These are phyloP conservation scores for Romanogobio albipinnatus DNA, from an alignment of 2,113 vertebrate species.

Conservation along the genomic window DNA sequence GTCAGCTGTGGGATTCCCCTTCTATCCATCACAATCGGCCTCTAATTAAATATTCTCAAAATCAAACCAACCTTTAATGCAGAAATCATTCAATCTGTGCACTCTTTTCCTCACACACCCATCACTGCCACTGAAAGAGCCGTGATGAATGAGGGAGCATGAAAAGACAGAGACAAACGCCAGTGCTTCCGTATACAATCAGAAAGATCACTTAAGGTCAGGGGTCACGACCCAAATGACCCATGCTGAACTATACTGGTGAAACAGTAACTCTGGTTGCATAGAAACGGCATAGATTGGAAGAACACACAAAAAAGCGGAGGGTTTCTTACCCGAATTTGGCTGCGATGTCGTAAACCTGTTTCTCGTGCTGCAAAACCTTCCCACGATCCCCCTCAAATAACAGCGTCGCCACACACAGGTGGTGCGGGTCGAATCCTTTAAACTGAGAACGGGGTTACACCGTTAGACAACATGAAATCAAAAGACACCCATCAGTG, in stretches of 20 bases:
- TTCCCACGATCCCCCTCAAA: slow-evolving; percentile 96
- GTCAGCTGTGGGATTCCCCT: slow-evolving; percentile 66
- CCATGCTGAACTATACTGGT: slow-evolving; percentile 39
- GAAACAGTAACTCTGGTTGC: slow-evolving; percentile 48
- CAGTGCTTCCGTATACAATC: slow-evolving; percentile 49
- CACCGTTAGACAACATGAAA: neutral
- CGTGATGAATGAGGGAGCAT: slow-evolving; percentile 51
- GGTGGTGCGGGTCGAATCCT: slow-evolving; percentile 91
- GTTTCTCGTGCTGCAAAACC: slow-evolving; percentile 97
- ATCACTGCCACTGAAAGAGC: slow-evolving; percentile 24
- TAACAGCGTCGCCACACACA: slow-evolving; percentile 94
- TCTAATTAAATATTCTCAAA: slow-evolving; percentile 77
- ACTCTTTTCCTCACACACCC: neutral
- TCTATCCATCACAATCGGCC: slow-evolving; percentile 75
- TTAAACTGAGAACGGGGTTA: slow-evolving; percentile 83
- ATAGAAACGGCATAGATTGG: slow-evolving; percentile 27
- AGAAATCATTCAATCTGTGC: slow-evolving; percentile 37
- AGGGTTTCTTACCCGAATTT: slow-evolving; percentile 89
- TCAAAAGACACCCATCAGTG: neutral
- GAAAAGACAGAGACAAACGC: slow-evolving; percentile 37
- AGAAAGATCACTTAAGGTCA: slow-evolving; percentile 50
- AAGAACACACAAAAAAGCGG: neutral
- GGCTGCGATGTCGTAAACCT: slow-evolving; percentile 98
- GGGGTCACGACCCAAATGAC: slow-evolving; percentile 47
- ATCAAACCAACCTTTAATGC: slow-evolving; percentile 73